Evolutionary conservation across 1,140 invertebrate species (phyloP), one percentile per base, ranked within the genome.

Genomic region (Trialeurodes vaporariorum): DNA sequence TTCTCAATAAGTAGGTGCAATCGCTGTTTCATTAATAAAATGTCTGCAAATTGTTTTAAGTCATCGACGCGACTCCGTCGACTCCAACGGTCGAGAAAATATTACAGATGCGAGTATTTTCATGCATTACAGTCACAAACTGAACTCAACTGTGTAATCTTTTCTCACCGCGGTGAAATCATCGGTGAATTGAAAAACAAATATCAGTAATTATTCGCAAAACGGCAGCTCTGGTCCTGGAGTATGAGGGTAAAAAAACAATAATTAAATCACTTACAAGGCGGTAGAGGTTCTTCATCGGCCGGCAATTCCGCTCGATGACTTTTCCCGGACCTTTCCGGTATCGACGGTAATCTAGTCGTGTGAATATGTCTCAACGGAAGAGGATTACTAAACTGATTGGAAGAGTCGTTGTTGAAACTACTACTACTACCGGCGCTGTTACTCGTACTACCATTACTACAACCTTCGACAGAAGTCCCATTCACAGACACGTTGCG

Each of bases 231-330:
- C 64, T 64, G 62, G 64, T 12, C 63, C 22, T 27, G 67, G 59
- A 59, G 61, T 68, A 25, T 63, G 67, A 68, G 60, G 60, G 22
- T 49, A 68, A 64, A n/a, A 58, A 58, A 13, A 58, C 12, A 58
- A 58, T 58, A 13, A 58, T 23, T 59, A 5, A 12, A 59, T n/a
- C 49, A 79, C 81, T 82, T 80, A 91, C 90, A 89, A 71, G 91
- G 85, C 58, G 92, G 93, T 69, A 95, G 77, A 23, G 91, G 89
- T 77, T 94, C 91, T 72, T 93, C 91, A 70, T 81, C 82, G 70
- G 80, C 79, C 70, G 81, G 80, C 59, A 85, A 81, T 12, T 87
- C 84, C 61, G 87, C 79, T n/a, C 83, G 80, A 72, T 87, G 84
- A 66, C 81, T 79, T 63, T 82, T 76, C n/a, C n/a, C n/a, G 64